Conservation (phyloP, 1,140 invertebrate species). For the Colletes latitarsis region DNA sequence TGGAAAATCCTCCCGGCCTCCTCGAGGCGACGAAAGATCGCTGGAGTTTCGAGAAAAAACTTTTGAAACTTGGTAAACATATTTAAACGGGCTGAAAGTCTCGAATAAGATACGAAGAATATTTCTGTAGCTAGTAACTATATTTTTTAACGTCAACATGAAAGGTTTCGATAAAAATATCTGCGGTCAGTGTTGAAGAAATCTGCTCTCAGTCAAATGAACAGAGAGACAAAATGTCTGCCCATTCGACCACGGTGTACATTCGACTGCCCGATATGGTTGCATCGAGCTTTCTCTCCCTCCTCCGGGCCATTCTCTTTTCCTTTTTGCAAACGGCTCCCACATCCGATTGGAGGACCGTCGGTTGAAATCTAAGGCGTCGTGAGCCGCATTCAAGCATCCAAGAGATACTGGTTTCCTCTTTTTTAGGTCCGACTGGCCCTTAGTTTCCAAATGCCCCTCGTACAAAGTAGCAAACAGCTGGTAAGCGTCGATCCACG, state of each 20-base stretch:
- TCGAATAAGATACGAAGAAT: too few species aligned
- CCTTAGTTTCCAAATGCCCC: too few species aligned
- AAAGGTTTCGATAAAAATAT: too few species aligned
- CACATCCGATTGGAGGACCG: background rate
- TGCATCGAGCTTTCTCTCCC: background rate
- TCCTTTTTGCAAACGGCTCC: background rate
- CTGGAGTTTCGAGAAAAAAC: background rate
- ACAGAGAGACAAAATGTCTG: constrained; percentile 14
- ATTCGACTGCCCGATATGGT: background rate
- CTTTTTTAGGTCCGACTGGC: background rate
- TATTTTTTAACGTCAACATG: too few species aligned
- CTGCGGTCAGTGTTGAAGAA: too few species aligned
- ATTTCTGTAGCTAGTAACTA: too few species aligned
- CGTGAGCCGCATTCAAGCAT: background rate
- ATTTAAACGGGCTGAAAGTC: too few species aligned
- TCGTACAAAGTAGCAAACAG: too few species aligned
- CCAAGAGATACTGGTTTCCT: background rate
- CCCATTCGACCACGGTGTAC: background rate
- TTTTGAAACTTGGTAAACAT: too few species aligned
- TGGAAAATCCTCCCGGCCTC: background rate
- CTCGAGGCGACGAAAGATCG: background rate
- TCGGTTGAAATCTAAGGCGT: background rate
- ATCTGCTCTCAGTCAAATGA: too few species aligned
- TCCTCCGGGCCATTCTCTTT: background rate
- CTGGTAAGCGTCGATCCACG: too few species aligned